phyloP scores from a whole-genome alignment of 2,888 invertebrate genomes.

The Neoascia interrupta region DNA sequence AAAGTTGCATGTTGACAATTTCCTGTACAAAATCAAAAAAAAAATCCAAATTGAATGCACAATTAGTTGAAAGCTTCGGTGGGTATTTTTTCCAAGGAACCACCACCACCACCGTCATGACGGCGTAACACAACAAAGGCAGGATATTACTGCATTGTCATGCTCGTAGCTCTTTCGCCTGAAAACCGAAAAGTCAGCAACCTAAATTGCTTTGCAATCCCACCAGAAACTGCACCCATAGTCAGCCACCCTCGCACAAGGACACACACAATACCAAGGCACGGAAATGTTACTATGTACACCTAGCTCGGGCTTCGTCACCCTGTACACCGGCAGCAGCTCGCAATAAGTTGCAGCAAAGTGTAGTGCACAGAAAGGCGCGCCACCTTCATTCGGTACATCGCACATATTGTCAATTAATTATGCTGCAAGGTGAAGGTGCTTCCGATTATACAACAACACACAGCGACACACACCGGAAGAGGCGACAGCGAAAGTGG shows the following conservation, averaged over 20 bases:
- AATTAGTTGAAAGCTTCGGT: constrained; percentile 34
- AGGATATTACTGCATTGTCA: constrained; percentile 45
- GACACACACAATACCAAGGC: constrained; percentile 22
- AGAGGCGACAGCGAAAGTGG: constrained; percentile 32
- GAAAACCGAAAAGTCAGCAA: constrained; percentile 47
- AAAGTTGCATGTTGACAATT: constrained; percentile 9
- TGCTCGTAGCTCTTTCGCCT: constrained; percentile 19
- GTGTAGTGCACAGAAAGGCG: constrained; percentile 11
- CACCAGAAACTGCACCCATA: constrained; percentile 25
- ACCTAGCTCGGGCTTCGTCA: not conserved
- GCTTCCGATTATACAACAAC: constrained; percentile 4
- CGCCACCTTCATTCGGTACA: constrained; percentile 34
- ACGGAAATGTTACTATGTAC: not conserved
- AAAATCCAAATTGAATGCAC: constrained; percentile 16
- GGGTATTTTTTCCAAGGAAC: not conserved
- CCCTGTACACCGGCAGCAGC: not conserved
- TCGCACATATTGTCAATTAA: constrained; percentile 58
- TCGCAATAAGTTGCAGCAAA: not conserved
- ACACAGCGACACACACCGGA: not conserved
- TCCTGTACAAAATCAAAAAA: not conserved
- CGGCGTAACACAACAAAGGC: constrained; percentile 40
- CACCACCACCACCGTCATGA: not conserved
- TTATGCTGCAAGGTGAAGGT: constrained; percentile 46
- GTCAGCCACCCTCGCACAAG: not conserved
- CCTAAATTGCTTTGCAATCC: constrained; percentile 50